Conservation (phyloP, 2,797 vertebrate genomes). For the Micrastur ruficollis region DNA sequence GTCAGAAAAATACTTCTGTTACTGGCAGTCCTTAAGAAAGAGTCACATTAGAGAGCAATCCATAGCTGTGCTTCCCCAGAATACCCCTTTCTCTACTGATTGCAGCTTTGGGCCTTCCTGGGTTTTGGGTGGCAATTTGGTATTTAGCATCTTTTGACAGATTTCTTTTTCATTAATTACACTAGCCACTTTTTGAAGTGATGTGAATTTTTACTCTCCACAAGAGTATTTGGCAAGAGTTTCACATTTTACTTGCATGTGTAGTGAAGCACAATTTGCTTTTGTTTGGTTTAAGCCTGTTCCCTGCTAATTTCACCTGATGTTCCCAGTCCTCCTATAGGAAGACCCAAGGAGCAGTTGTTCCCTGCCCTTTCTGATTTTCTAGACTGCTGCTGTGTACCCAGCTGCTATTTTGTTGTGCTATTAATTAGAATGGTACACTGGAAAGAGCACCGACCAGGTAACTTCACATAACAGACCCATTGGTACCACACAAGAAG, state of each 20-base stretch:
- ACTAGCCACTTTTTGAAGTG: not conserved
- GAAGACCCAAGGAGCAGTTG: not conserved
- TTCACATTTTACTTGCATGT: not conserved
- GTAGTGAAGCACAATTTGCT: not conserved
- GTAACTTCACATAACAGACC: not conserved
- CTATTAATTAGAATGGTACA: not conserved
- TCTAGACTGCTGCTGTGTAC: not conserved
- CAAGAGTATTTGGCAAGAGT: not conserved
- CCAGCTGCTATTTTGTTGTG: not conserved
- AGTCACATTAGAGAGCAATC: not conserved
- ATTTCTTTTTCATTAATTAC: not conserved
- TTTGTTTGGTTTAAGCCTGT: not conserved
- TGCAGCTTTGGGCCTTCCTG: not conserved
- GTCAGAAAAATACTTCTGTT: not conserved
- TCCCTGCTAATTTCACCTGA: not conserved
- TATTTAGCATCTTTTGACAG: not conserved
- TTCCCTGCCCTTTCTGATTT: not conserved
- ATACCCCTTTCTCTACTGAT: not conserved
- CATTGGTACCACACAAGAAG: not conserved
- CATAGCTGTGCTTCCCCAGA: not conserved
- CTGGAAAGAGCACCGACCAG: not conserved
- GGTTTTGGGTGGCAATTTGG: not conserved
- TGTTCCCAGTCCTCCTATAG: not conserved
- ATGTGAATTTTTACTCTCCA: not conserved
- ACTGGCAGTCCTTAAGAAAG: not conserved